Evolutionary conservation across 2,888 invertebrate genomes (phyloP).

Genomic region (Cosmopolites sordidus): DNA sequence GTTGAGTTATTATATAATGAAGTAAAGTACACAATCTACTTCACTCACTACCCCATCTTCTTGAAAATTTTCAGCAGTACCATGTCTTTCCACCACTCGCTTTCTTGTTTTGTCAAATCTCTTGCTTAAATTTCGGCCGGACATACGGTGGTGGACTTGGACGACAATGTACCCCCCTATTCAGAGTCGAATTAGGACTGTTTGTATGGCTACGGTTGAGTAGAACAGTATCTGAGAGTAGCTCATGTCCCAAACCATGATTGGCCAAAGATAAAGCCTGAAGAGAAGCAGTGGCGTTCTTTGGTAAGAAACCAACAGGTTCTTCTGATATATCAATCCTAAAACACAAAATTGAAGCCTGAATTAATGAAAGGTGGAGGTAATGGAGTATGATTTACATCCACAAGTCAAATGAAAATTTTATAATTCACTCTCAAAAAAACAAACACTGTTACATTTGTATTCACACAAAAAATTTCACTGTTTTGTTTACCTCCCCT

Average conservation of each 20-base stretch:
- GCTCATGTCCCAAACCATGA: slow-evolving; percentile 18
- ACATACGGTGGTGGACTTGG: slow-evolving; percentile 60
- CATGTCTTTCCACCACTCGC: slow-evolving; percentile 27
- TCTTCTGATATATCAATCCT: slow-evolving; percentile 21
- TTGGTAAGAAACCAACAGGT: slow-evolving; percentile 12
- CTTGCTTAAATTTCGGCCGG: slow-evolving; percentile 52
- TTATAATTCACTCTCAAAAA: too few relatives aligned
- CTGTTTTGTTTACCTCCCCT: slow-evolving; percentile 23
- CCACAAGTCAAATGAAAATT: too few relatives aligned
- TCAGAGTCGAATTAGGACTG: slow-evolving; percentile 45
- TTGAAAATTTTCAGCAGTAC: slow-evolving; percentile 27
- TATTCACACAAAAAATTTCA: too few relatives aligned
- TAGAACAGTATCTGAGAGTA: neutral
- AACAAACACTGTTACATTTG: too few relatives aligned
- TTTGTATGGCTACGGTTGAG: slow-evolving; percentile 9
- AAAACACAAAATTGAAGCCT: neutral
- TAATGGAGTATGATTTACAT: too few relatives aligned
- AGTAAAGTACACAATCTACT: too few relatives aligned
- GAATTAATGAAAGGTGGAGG: too few relatives aligned
- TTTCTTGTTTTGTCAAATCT: slow-evolving; percentile 52
- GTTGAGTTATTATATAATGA: too few relatives aligned
- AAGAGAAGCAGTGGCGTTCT: slow-evolving; percentile 8
- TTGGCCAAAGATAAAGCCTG: slow-evolving; percentile 7
- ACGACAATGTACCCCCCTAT: slow-evolving; percentile 47
- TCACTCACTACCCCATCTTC: too few relatives aligned